Evolutionary conservation across 2,113 vertebrate genomes (phyloP).

Genomic region (Typhlomys cinereus): DNA sequence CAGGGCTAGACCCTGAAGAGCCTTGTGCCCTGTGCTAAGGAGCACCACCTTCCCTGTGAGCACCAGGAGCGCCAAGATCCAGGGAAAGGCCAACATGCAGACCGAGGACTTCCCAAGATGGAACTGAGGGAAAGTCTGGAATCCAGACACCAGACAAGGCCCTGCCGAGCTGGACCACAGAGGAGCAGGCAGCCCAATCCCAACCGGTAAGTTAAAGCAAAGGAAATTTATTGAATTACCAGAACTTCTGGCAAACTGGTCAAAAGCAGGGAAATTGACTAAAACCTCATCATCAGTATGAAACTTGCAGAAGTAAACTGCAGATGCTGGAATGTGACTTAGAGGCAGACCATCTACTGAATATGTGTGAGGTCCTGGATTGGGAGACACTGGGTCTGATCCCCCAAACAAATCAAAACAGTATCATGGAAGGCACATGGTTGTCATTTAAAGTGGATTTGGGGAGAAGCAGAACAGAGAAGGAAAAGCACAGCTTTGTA

Average conservation of each 20-base stretch:
- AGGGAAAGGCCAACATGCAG: background rate
- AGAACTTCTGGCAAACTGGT: too few species aligned
- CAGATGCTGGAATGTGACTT: background rate
- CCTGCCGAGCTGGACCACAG: background rate
- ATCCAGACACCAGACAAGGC: background rate
- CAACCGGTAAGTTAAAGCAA: background rate
- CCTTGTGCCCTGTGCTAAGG: rapidly evolving
- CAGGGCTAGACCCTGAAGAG: rapidly evolving
- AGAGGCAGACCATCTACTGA: too few species aligned
- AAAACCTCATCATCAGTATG: background rate
- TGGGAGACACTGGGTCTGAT: background rate
- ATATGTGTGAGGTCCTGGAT: too few species aligned
- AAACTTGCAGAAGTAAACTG: background rate
- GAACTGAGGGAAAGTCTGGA: background rate
- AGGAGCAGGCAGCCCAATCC: background rate
- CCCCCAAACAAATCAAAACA: background rate
- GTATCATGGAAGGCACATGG: background rate
- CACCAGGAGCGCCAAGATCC: background rate
- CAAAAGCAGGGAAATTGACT: background rate
- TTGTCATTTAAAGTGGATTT: background rate
- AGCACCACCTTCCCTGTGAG: background rate
- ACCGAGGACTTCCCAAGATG: background rate
- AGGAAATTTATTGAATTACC: background rate
- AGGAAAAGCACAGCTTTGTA: background rate
- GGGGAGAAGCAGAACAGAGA: background rate